Evolutionary conservation across 2,888 invertebrate genomes (phyloP).

Genomic region (Palloptera scutellata): DNA sequence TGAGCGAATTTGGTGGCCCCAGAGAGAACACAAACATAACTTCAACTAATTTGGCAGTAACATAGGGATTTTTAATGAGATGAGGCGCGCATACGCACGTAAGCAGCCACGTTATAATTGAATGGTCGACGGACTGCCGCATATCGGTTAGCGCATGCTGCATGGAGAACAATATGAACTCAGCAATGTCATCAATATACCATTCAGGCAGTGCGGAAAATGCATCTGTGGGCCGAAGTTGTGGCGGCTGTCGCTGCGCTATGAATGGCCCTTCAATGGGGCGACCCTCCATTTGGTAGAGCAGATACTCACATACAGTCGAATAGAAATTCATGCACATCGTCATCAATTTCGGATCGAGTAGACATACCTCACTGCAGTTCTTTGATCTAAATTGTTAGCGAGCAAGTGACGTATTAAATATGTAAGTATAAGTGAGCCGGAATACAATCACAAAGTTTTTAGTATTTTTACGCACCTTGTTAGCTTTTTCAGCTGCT

Average conservation of each 20-base stretch:
- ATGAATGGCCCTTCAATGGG: constrained; percentile 65
- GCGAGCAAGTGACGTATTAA: not conserved
- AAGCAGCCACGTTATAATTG: constrained; percentile 87
- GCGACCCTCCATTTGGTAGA: constrained; percentile 70
- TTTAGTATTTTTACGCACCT: constrained; percentile 64
- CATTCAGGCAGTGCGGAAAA: constrained; percentile 96
- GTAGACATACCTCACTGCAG: constrained; percentile 88
- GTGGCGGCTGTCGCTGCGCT: constrained; percentile 68
- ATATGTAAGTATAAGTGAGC: not conserved
- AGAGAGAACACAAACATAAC: constrained; percentile 83
- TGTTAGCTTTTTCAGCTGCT: constrained; percentile 80
- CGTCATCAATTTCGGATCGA: constrained; percentile 84
- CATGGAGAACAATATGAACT: constrained; percentile 90
- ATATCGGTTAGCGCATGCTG: constrained; percentile 79
- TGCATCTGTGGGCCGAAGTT: constrained; percentile 72
- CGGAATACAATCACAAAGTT: not conserved
- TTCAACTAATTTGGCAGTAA: constrained; percentile 95
- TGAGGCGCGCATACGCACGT: constrained; percentile 89
- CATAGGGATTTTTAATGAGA: constrained; percentile 94
- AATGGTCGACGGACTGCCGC: constrained; percentile 79
- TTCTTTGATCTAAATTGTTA: constrained; percentile 75
- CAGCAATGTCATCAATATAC: constrained; percentile 97
- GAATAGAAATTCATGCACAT: constrained; percentile 88
- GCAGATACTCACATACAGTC: constrained; percentile 81
- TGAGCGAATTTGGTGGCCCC: constrained; percentile 68